These are phyloP conservation scores for Ara ararauna DNA, from an alignment of 2,797 vertebrate species.

Conservation along the genomic window DNA sequence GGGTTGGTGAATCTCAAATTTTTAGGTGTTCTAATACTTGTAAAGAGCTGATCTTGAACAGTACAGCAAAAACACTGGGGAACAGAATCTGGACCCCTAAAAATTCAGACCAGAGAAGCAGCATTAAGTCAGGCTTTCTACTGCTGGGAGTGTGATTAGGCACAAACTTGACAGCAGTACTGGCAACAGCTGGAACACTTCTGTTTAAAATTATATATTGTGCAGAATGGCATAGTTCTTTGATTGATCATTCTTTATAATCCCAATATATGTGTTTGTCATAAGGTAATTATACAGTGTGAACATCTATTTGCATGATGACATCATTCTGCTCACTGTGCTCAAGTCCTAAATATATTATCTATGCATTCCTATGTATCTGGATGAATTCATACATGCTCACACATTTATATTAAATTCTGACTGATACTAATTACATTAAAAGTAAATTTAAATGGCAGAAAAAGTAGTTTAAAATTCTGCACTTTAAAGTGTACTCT, in stretches of 20 bases:
- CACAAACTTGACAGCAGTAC: conserved; percentile 9
- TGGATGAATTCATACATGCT: background rate
- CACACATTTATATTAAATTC: background rate
- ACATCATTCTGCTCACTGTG: background rate
- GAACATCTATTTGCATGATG: background rate
- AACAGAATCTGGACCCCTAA: background rate
- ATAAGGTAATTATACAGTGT: conserved; percentile 40
- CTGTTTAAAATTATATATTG: conserved; percentile 46
- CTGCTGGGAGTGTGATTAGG: background rate
- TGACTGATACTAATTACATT: background rate
- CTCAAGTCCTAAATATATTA: conserved; percentile 11
- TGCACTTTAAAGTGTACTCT: background rate
- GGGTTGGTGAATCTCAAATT: background rate
- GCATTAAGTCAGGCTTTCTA: background rate
- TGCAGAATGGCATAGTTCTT: background rate
- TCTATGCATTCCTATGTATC: background rate
- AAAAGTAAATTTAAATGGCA: background rate
- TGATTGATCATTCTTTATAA: conserved; percentile 53
- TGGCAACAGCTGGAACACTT: conserved; percentile 52
- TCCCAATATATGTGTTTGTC: conserved; percentile 41
- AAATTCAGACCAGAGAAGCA: background rate
- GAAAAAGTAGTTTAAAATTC: background rate
- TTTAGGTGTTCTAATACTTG: background rate
- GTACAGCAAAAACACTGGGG: background rate
- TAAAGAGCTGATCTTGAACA: background rate